Evolutionary conservation across 2,113 vertebrate genomes (phyloP), one percentile per base, ranked within the genome.

Genomic region (Leptobrachium leishanense): DNA sequence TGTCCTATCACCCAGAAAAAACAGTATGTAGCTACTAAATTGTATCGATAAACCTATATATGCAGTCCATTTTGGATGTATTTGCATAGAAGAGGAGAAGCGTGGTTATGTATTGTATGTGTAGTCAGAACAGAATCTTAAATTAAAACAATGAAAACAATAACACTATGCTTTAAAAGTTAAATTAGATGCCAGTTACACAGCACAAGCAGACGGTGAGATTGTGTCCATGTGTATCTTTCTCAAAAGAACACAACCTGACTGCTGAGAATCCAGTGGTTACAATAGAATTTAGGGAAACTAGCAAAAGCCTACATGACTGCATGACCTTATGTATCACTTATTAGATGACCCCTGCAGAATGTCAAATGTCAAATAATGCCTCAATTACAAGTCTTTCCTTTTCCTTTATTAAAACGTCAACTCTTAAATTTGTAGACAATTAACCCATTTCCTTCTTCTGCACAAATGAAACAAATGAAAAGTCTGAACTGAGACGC

Each of bases 371-470:
- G 64, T 54, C 3, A 68, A 83, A 77, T 10, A 31, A 39, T 41
- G 82, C 68, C 70, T 82, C 75, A 85, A 83, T 82, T 81, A 46
- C 53, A 80, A 74, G 83, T 84, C 65, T 59, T 79, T 76, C 82
- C 76, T 50, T 67, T 75, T 66, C 41, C 68, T 74, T 85, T 79
- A 6, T 84, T 87, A 83, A 84, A 83, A 87, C 76, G 84, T 80
- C 82, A 80, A 82, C 77, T 76, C 63, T 31, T 82, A 71, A 84
- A 78, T 81, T 83, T 85, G 87, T 85, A 84, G 85, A 80, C 84
- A 85, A 88, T 85, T 86, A 85, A 85, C 83, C 85, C 44, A 86
- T 74, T 90, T 84, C 80, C 85, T 81, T 68, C 82, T 82, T 75
- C 79, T 74, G 72, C 68, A 77, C 81, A 84, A 82, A 72, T 76